A percentile compares a stretch with the other conserved stretches of the same genome.
Evolutionary conservation across 2,797 vertebrate species (phyloP).

Genomic region (Knipowitschia caucasica): DNA sequence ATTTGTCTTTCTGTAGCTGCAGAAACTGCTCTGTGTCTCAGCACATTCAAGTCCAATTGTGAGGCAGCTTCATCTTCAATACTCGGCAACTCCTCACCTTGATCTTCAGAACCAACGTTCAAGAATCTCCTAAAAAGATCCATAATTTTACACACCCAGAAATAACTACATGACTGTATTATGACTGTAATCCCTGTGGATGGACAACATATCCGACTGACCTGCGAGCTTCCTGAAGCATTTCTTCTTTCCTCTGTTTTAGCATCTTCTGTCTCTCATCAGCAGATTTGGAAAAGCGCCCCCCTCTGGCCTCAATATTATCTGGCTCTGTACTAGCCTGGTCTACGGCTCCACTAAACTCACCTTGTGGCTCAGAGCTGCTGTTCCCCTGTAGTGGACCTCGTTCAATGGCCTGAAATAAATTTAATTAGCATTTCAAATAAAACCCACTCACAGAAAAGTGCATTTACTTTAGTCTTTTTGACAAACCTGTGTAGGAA

Average conservation of each 20-base stretch:
- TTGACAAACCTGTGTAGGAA: conserved; percentile 87
- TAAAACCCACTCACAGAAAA: background rate
- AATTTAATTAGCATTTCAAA: background rate
- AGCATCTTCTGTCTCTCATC: conserved; percentile 96
- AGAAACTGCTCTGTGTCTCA: conserved; percentile 83
- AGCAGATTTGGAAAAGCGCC: conserved; percentile 96
- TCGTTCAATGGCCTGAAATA: conserved; percentile 75
- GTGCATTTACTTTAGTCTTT: background rate
- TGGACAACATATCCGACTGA: conserved; percentile 38
- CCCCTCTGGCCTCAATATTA: conserved; percentile 89
- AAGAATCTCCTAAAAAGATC: conserved; percentile 78
- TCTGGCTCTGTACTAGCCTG: conserved; percentile 69
- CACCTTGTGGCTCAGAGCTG: conserved; percentile 74
- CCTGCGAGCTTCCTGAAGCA: conserved; percentile 92
- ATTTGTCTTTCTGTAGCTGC: conserved; percentile 86
- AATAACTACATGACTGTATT: background rate
- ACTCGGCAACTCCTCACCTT: conserved; percentile 61
- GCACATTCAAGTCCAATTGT: conserved; percentile 63
- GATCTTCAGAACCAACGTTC: conserved; percentile 79
- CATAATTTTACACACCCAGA: background rate
- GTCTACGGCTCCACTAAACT: conserved; percentile 73
- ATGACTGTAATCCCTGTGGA: background rate
- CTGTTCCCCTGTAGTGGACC: conserved; percentile 71
- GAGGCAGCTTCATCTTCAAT: conserved; percentile 64
- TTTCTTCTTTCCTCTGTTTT: conserved; percentile 91